These are phyloP conservation scores for Prionace glauca DNA, from an alignment of 2,797 vertebrate species.

Conservation along the genomic window DNA sequence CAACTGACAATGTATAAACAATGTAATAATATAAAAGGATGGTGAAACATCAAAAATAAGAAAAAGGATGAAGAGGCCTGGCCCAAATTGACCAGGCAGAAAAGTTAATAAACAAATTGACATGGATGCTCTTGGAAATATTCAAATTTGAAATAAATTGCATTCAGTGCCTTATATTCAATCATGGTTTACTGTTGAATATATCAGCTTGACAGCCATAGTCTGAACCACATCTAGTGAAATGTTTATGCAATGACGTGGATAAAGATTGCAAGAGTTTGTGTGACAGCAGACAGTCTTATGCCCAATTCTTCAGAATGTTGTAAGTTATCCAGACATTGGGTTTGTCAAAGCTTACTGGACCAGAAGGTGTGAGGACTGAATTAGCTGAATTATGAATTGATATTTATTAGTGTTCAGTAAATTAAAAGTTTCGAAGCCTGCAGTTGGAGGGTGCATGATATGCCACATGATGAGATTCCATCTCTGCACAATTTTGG, in stretches of 20 bases:
- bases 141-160: neutral
- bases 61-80: neutral
- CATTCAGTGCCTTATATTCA: neutral
- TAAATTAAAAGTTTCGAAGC: neutral
- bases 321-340: neutral
- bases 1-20: neutral
- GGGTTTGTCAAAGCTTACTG: neutral
- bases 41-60: neutral
- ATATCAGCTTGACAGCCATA: neutral
- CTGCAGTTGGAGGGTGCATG: no score
- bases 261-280: neutral
- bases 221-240: neutral
- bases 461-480: no score
- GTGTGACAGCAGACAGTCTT: neutral
- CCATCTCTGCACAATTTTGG: no score
- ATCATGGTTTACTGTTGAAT: neutral
- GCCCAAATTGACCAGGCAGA: neutral
- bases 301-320: neutral
- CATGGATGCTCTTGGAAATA: neutral
- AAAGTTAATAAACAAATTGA: neutral
- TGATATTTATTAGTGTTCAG: neutral
- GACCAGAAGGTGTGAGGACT: neutral
- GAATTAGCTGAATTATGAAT: neutral
- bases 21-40: neutral
- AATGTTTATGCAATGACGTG: neutral